Percentiles rank a stretch among this genome's conserved stretches.
These are phyloP conservation scores for Gallinago undulata DNA, from an alignment of 2,113 vertebrate genomes.

Conservation along the genomic window DNA sequence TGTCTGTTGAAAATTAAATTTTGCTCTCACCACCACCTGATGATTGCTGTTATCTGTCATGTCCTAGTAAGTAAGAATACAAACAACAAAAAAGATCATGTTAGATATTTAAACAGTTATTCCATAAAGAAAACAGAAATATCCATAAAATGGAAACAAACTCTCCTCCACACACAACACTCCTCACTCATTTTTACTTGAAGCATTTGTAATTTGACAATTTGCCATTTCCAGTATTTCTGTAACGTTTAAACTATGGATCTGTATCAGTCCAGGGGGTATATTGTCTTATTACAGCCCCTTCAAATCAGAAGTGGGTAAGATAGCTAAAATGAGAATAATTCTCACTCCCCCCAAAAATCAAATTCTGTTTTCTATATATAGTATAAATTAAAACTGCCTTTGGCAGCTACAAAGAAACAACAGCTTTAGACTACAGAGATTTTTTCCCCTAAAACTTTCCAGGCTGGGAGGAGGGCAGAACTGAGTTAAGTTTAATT, in stretches of 20 bases:
- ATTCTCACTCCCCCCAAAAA: not conserved
- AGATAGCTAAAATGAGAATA: not conserved
- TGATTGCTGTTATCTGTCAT: conserved; percentile 94
- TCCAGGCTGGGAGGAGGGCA: not conserved
- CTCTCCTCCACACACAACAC: not conserved
- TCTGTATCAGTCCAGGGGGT: not conserved
- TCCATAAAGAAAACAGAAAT: not conserved
- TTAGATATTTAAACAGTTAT: not conserved
- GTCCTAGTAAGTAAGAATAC: conserved; percentile 79
- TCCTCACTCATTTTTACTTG: not conserved
- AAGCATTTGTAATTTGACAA: not conserved
- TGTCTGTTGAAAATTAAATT: conserved; percentile 97
- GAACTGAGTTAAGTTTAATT: not conserved
- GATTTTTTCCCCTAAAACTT: not conserved
- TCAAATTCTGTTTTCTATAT: not conserved
- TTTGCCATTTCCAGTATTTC: not conserved
- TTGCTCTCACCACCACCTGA: conserved; percentile 92
- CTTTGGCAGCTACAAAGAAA: not conserved
- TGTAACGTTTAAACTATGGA: not conserved
- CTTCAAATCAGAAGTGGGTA: not conserved
- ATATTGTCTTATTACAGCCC: not conserved
- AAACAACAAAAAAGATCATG: not conserved
- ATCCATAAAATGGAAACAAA: not conserved
- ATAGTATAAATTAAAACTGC: not conserved
- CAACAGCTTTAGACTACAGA: not conserved